Base-by-base conservation (phyloP, 2,797 vertebrate species). In the Clarias pachynema region DNA sequence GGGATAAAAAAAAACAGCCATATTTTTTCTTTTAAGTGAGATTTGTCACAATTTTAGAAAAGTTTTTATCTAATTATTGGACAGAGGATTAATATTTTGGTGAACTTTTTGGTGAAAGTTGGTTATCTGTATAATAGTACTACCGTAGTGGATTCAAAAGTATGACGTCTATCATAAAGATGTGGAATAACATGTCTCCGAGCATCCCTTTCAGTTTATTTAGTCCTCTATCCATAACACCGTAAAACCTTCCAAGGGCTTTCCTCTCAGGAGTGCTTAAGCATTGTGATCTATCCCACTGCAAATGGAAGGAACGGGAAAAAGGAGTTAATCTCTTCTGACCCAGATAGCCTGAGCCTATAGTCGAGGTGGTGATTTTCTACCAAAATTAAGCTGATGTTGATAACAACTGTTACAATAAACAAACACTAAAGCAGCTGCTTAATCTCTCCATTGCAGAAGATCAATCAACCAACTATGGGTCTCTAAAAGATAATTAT, bases 41-140 rank as follows among this genome's bases (percentile, higher is more conserved):
- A 92, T 90, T 70, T 72, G 5, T 85, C 82, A 31, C 22, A 79
- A 34, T 73, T 90, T 15, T 88, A 83, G 74, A 10, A 60, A 10
- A 34, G 89, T 91, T 92, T 90, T 86, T 84, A 53, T 59, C 12
- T 83, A 90, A 89, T 91, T 89, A 91, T 91, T 90, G 85, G 88
- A 89, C 88, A 89, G 89, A 89, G 86, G 87, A 89, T 90, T 87
- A 24, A 22, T 86, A 84, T 89, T 69, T 78, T 29, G 49, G 16
- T 79, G 60, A 90, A 49, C 34, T 37, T 24, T 31, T 31, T 31
- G 31, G 2, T 20, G 62, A 85, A 69, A n/a, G 60, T 86, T 87
- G 86, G 89, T 53, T 75, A 85, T 74, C 85, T 82, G 72, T 56
- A 72, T 84, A 81, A 72, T n/a, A 65, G 72, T 26, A 53, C 29